phyloP scores from a whole-genome alignment of 2,113 vertebrate species.

The Dolichotis patagonum region DNA sequence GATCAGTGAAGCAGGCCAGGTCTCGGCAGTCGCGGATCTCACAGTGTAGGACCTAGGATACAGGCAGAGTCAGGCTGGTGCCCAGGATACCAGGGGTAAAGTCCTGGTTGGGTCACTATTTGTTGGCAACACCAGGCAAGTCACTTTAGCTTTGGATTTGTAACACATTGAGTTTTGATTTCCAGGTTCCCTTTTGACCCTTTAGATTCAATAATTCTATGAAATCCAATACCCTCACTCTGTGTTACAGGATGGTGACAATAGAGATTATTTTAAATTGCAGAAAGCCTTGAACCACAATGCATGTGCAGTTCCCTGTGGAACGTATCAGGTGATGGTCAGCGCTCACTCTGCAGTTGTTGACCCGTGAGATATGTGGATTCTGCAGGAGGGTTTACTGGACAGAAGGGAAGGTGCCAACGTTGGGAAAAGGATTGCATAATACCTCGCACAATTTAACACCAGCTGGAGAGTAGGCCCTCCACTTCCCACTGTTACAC shows the following conservation, averaged over 20 bases:
- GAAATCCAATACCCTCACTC: neutral
- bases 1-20: neutral
- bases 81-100: neutral
- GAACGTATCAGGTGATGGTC: neutral
- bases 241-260: neutral
- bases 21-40: neutral
- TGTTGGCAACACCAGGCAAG: neutral
- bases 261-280: neutral
- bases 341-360: neutral
- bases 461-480: constrained; percentile 70
- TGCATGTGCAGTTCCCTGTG: neutral
- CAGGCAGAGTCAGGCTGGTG: neutral
- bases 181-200: neutral
- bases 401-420: constrained; percentile 45
- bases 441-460: constrained; percentile 34
- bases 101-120: neutral
- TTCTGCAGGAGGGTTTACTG: neutral
- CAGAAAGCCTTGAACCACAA: neutral
- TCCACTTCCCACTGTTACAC: constrained; percentile 53
- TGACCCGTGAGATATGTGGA: constrained; percentile 38
- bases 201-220: neutral
- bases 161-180: constrained; percentile 5
- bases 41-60: neutral
- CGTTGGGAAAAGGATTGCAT: constrained; percentile 56
- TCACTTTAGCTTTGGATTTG: neutral